Base-by-base conservation (phyloP, 2,797 vertebrate genomes). In the Sarcoramphus papa region DNA sequence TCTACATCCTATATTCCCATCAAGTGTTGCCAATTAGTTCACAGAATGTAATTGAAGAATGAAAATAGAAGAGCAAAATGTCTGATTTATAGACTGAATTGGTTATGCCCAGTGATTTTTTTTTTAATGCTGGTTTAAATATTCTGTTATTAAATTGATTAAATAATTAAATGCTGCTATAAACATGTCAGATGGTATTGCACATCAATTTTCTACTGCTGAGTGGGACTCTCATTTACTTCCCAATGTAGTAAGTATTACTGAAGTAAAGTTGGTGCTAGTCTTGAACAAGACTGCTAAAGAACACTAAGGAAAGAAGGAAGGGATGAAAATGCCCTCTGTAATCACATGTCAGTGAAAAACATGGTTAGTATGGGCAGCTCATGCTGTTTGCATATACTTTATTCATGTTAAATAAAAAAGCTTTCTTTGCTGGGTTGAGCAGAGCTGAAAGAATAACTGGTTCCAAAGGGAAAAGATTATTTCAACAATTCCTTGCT, bases 151-250 rank as follows among this genome's bases (percentile, higher is more conserved):
- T 97, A 97, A 95, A 98, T 97, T 93, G 96, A 96, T 98, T 97
- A 97, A 98, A 96, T 97, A 97, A 98, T 98, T 98, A 98, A 98
- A 96, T 96, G 81, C 74, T 85, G 78, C 92, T 97, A 93, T 94
- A 97, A 96, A 97, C 73, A 93, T 94, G 96, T 98, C 97, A 98
- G 90, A 88, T 96, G 67, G 40, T 95, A 97, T 97, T 96, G 95
- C 94, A 95, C 97, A 95, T 98, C 95, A 97, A 96, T 97, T 97
- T 97, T 95, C 90, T 97, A 31, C 57, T 13, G 21, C 31, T 65
- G 47, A 93, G 85, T 90, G 69, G 77, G 96, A 92, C 88, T 92
- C 64, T 89, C 81, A 69, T 85, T 76, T 93, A 68, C 67, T 95
- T 90, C 47, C 62, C 41, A 11, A 19, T 83, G 47, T 48, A 69